Evolutionary conservation across 2,797 vertebrate genomes (phyloP).

Genomic region (Steatocranus sp.): DNA sequence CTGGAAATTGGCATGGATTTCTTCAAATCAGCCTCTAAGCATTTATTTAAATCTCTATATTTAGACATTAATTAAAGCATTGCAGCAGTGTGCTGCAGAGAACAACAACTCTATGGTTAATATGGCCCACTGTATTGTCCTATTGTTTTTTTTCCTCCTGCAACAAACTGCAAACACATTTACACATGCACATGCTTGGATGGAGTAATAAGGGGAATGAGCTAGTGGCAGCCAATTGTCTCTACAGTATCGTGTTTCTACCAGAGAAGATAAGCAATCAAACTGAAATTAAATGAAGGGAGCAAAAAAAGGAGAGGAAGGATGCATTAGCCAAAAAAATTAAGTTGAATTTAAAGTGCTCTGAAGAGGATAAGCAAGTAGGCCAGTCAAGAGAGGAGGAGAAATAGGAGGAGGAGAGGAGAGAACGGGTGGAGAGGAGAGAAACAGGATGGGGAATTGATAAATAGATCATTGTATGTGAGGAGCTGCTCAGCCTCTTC

Average conservation of each 20-base stretch:
- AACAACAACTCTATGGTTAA: conserved; percentile 46
- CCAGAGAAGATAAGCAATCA: conserved; percentile 34
- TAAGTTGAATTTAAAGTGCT: conserved; percentile 61
- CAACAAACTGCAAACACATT: conserved; percentile 21
- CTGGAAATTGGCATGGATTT: conserved; percentile 44
- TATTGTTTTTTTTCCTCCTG: neutral
- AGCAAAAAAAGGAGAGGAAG: neutral
- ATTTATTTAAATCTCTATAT: conserved; percentile 58
- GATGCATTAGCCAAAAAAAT: neutral
- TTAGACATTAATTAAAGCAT: conserved; percentile 64
- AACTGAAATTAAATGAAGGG: conserved; percentile 45
- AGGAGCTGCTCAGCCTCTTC: conserved; percentile 38
- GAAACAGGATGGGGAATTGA: conserved; percentile 54
- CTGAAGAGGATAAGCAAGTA: conserved; percentile 62
- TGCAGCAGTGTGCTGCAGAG: conserved; percentile 12
- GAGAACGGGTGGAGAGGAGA: conserved; percentile 41
- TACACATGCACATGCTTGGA: neutral
- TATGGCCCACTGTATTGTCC: conserved; percentile 32
- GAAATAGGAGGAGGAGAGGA: conserved; percentile 45
- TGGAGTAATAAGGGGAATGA: conserved; percentile 34
- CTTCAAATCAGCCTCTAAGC: conserved; percentile 45
- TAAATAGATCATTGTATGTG: conserved; percentile 69
- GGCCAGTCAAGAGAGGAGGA: conserved; percentile 54
- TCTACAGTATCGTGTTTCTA: conserved; percentile 45
- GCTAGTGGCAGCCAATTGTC: conserved; percentile 41